Conservation (phyloP, 2,888 invertebrate genomes). For the Macrophya annulata region DNA sequence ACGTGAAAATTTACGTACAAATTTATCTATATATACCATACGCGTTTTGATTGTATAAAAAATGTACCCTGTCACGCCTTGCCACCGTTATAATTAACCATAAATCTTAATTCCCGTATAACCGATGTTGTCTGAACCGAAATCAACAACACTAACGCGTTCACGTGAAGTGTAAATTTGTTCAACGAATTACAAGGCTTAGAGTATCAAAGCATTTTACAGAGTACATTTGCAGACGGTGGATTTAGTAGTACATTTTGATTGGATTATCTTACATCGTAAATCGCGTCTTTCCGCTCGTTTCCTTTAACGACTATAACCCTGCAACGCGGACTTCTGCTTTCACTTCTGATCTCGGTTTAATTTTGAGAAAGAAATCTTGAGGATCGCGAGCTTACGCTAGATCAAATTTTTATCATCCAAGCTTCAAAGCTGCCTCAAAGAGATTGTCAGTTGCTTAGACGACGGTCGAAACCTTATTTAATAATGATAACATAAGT, state of each 20-base stretch:
- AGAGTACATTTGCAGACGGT: constrained; percentile 27
- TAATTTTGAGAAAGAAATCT: neutral
- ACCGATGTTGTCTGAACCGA: neutral
- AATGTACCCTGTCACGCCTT: neutral
- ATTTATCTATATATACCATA: neutral
- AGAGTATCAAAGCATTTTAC: constrained; percentile 22
- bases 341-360: constrained; percentile 12
- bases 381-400: neutral
- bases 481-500: constrained; percentile 2
- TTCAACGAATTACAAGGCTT: constrained; percentile 10
- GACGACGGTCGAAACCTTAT: neutral
- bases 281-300: constrained; percentile 28
- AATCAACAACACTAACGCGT: neutral
- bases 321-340: neutral
- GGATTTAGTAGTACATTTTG: constrained; percentile 28
- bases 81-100: constrained; percentile 11
- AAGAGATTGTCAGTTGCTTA: neutral
- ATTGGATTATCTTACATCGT: constrained; percentile 35
- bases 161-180: constrained; percentile 33
- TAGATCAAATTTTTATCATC: neutral
- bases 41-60: neutral
- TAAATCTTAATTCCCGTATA: neutral
- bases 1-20: neutral
- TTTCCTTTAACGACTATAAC: neutral
- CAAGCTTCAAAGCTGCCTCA: neutral